Evolutionary conservation across 2,888 invertebrate genomes (phyloP), one percentile per base, ranked within the genome.

Genomic region (Clistopyga incitator): DNA sequence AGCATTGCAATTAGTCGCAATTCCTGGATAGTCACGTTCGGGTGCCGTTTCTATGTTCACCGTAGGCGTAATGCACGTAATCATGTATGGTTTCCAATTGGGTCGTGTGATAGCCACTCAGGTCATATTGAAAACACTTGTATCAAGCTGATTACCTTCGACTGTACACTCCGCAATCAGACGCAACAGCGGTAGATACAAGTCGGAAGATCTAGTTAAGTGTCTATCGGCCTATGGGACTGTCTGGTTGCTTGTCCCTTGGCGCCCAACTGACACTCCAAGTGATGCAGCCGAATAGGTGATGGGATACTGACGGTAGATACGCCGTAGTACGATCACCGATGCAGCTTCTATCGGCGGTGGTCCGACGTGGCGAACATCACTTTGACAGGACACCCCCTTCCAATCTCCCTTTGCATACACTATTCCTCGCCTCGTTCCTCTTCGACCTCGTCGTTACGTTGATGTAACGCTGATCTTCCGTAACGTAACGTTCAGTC

Each of bases 201-300:
- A 47, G 54, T 71, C 50, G 70, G 67, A 56, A 76, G 79, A 18
- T 65, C 42, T 6, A 23, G 52, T 74, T 59, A 68, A 25, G 54
- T 70, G 38, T 70, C 82, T 78, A 81, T 84, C 85, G 54, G 59
- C 29, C 70, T 13, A 86, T 88, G 84, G 82, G 84, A 83, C 77
- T 75, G 56, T 77, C 79, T 71, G 56, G 59, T 77, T 68, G 84
- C 78, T 83, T 85, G 76, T 84, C 84, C 77, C 81, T 82, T 84
- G 23, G 61, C 59, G 34, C 70, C 59, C 18, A 72, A 52, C 52
- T 47, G 76, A 64, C 65, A 76, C 25, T 42, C 15, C n/a, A 64
- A 71, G 65, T 65, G 65, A 47, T 67, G 50, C 65, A 45, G 47
- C 45, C 50, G 38, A 84, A 81, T 75, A 70, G 78, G 61, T 75